A percentile compares a stretch with the other conserved stretches of the same genome.
Conservation (phyloP, 2,113 vertebrate species). For the Nothobranchius furzeri region DNA sequence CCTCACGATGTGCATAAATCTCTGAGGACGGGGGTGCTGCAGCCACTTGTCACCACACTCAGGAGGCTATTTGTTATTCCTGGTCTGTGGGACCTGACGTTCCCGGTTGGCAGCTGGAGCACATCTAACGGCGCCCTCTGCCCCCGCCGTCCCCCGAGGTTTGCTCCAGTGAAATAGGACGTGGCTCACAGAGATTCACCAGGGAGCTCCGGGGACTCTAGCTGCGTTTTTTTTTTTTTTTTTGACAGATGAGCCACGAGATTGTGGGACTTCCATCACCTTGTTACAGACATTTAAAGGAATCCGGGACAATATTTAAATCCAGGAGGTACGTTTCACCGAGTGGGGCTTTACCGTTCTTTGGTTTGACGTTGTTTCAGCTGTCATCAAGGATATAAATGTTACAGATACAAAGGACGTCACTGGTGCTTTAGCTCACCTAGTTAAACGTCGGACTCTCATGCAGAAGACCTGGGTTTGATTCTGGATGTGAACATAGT, state of each 20-base stretch:
- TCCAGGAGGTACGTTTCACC: neutral
- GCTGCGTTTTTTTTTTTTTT: slow-evolving; percentile 36
- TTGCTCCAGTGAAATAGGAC: slow-evolving; percentile 67
- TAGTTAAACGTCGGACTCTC: too few species aligned
- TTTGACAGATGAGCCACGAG: slow-evolving; percentile 39
- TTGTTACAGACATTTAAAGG: slow-evolving; percentile 49
- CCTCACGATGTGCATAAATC: slow-evolving; percentile 46
- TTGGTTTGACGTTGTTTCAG: too few species aligned
- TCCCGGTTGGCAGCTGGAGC: slow-evolving; percentile 63
- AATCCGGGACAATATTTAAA: slow-evolving; percentile 30
- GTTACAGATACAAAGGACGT: too few species aligned
- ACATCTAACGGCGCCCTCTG: slow-evolving; percentile 53
- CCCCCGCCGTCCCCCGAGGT: slow-evolving; percentile 58
- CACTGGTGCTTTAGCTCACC: too few species aligned
- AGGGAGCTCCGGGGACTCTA: slow-evolving; percentile 18
- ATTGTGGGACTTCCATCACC: slow-evolving; percentile 11
- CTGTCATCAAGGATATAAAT: too few species aligned
- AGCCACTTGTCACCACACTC: slow-evolving; percentile 56
- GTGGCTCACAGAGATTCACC: slow-evolving; percentile 45
- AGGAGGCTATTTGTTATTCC: slow-evolving; percentile 68
- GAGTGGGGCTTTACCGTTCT: too few species aligned
- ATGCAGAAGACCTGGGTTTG: too few species aligned
- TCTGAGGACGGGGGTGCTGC: slow-evolving; percentile 27
- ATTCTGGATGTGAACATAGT: too few species aligned
- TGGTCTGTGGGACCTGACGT: slow-evolving; percentile 57